phyloP scores from a whole-genome alignment of 2,797 vertebrate genomes.

The Petrocephalus schoutedeni region DNA sequence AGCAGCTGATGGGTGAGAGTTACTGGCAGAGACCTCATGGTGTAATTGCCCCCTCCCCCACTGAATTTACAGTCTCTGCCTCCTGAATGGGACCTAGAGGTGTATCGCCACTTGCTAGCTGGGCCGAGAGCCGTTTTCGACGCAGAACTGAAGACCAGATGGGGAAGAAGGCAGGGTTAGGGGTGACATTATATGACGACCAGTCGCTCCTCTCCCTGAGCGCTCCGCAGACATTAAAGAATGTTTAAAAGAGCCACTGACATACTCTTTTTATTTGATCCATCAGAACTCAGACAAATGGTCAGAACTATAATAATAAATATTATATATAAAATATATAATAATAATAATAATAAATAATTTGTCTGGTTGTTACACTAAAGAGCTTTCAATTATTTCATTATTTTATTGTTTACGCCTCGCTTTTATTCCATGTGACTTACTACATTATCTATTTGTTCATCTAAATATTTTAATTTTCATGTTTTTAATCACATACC shows the following conservation, averaged over 20 bases:
- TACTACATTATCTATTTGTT: not conserved
- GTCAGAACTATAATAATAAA: too few species aligned
- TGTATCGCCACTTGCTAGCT: not conserved
- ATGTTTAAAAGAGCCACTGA: not conserved
- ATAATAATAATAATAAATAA: not conserved
- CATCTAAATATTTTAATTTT: not conserved
- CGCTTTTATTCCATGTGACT: not conserved
- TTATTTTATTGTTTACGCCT: not conserved
- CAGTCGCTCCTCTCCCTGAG: not conserved
- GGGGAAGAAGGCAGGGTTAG: not conserved
- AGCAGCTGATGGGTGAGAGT: not conserved
- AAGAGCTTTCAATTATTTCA: not conserved
- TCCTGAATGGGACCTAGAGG: not conserved
- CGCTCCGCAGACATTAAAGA: not conserved
- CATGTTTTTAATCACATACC: not conserved
- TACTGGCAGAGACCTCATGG: not conserved
- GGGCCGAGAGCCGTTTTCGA: not conserved
- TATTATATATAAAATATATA: too few species aligned
- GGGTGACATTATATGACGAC: not conserved
- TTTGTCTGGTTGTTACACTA: not conserved
- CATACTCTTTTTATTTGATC: not conserved
- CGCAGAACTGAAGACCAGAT: not conserved
- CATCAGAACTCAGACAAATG: not conserved
- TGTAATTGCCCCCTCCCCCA: not conserved
- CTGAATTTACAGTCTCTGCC: not conserved